Percentiles rank a stretch among this genome's conserved stretches.
Evolutionary conservation across 2,797 vertebrate species (phyloP).

Genomic region (Holocentrus rufus): DNA sequence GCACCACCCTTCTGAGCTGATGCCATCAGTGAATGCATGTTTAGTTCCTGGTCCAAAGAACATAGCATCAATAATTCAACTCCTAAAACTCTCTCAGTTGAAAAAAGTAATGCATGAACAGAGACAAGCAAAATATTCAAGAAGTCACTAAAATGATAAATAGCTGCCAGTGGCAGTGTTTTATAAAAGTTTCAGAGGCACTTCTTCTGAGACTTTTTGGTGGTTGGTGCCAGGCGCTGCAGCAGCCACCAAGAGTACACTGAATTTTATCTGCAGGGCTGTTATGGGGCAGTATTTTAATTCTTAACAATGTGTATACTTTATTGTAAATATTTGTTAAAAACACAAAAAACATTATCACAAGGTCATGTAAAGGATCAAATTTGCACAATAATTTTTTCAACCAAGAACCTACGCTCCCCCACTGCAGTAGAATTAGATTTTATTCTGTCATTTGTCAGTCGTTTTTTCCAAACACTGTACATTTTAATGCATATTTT

Average conservation of each 20-base stretch:
- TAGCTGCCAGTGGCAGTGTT: neutral
- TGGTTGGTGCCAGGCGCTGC: neutral
- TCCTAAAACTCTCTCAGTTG: slow-evolving; percentile 25
- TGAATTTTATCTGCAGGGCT: neutral
- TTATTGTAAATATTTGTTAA: neutral
- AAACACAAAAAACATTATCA: no score
- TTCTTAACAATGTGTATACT: neutral
- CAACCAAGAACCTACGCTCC: no score
- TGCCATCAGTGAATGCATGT: slow-evolving; percentile 51
- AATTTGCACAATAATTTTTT: no score
- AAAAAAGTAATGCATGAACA: slow-evolving; percentile 30
- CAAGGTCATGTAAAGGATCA: no score
- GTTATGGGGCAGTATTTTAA: neutral
- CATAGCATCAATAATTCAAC: slow-evolving; percentile 60
- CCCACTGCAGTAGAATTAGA: no score
- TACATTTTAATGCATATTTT: no score
- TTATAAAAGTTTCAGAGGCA: neutral
- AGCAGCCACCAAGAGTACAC: neutral
- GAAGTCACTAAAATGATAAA: slow-evolving; percentile 15
- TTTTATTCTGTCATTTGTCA: no score
- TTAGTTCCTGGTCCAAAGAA: slow-evolving; percentile 46
- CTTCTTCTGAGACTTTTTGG: neutral
- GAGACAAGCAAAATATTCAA: slow-evolving; percentile 28
- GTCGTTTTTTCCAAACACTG: no score
- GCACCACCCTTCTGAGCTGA: slow-evolving; percentile 31